These are phyloP conservation scores for Tragelaphus eurycerus DNA, from an alignment of 2,797 vertebrate genomes.

Conservation along the genomic window DNA sequence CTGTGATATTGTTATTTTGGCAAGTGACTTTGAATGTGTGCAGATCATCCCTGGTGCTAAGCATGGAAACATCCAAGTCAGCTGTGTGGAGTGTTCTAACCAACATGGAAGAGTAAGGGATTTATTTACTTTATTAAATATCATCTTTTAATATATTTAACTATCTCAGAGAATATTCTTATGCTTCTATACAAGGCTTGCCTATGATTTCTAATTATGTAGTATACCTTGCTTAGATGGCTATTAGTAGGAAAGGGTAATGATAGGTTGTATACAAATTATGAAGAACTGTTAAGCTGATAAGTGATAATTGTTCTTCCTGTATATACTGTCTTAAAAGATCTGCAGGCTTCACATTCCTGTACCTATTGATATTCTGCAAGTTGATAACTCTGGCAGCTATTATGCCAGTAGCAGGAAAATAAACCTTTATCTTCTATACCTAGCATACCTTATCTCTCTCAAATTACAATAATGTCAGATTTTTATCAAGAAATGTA, in stretches of 20 bases:
- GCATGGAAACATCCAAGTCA: constrained; percentile 99
- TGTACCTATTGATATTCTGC: neutral
- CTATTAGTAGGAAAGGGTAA: neutral
- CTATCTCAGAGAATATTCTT: neutral
- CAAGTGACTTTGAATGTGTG: constrained; percentile 98
- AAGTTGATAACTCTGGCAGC: neutral
- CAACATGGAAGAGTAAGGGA: constrained; percentile 96
- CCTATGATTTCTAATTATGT: neutral
- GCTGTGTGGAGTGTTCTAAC: constrained; percentile 98
- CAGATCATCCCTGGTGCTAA: constrained; percentile 99
- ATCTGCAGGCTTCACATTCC: neutral
- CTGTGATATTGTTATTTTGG: constrained; percentile 97
- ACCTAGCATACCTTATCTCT: neutral
- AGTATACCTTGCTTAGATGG: neutral
- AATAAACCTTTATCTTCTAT: constrained; percentile 16
- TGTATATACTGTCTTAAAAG: neutral
- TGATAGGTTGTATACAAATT: neutral
- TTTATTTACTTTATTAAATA: constrained; percentile 49
- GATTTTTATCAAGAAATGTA: constrained; percentile 17
- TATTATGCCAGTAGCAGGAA: neutral
- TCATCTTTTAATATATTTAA: constrained; percentile 6
- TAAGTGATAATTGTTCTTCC: neutral
- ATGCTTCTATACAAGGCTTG: neutral
- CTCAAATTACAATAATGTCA: neutral
- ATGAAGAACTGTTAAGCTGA: neutral